Percentiles rank a stretch among this genome's conserved stretches.
Conservation (phyloP, 2,113 vertebrate species). For the Colius striatus region DNA sequence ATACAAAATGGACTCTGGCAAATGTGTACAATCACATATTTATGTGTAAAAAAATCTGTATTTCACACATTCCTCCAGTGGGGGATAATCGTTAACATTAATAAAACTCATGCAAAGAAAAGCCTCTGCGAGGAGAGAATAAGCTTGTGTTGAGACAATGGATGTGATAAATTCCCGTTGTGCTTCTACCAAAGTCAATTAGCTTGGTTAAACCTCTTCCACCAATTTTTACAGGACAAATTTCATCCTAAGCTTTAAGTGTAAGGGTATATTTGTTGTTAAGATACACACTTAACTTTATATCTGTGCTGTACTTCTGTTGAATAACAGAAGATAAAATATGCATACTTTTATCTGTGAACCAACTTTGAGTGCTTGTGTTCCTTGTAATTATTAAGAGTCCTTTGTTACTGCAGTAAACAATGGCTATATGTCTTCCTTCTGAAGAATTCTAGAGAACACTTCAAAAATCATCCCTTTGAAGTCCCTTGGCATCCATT, state of each 20-base stretch:
- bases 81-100: neutral
- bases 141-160: neutral
- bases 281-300: neutral
- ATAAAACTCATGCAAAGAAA: neutral
- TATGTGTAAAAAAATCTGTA: neutral
- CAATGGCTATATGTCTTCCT: neutral
- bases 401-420: neutral
- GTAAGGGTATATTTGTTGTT: fast-evolving
- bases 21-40: neutral
- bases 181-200: neutral
- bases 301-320: neutral
- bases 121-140: neutral
- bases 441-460: neutral
- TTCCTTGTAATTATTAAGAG: neutral
- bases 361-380: neutral
- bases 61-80: neutral
- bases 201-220: neutral
- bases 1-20: neutral
- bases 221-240: neutral
- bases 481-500: neutral
- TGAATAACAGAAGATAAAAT: neutral
- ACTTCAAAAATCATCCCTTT: neutral
- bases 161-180: neutral
- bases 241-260: neutral
- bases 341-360: neutral